Evolutionary conservation across 2,113 vertebrate genomes (phyloP).

Genomic region (Nothobranchius furzeri): DNA sequence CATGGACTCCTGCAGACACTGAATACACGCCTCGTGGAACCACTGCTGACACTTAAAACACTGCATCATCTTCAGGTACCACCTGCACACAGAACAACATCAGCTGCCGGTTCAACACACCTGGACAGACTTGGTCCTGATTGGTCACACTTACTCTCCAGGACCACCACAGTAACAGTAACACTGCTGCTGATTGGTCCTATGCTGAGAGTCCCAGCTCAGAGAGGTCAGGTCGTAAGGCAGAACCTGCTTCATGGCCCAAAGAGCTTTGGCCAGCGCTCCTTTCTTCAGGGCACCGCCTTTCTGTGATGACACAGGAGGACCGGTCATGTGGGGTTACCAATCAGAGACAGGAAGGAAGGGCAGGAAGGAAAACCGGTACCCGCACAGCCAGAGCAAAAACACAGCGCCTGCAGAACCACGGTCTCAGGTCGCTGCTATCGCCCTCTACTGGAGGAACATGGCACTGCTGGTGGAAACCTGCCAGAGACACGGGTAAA

Average conservation of each 20-base stretch:
- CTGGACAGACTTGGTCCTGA: neutral
- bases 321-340: neutral
- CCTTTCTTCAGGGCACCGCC: conserved; percentile 96
- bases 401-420: conserved; percentile 97
- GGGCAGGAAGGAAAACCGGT: neutral
- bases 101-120: neutral
- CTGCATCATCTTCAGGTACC: conserved; percentile 98
- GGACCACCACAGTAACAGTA: conserved; percentile 95
- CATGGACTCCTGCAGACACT: conserved; percentile 93
- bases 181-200: conserved; percentile 96
- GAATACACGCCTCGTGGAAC: conserved; percentile 98
- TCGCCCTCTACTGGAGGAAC: conserved; percentile 83
- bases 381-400: conserved; percentile 84
- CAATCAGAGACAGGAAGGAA: too few relatives aligned
- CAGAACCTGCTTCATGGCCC: conserved; percentile 92
- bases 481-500: conserved; percentile 62
- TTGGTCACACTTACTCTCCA: conserved; percentile 86
- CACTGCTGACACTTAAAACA: conserved; percentile 92
- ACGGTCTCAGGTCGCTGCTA: conserved; percentile 74
- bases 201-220: conserved; percentile 90
- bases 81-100: conserved; percentile 79
- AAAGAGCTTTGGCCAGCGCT: conserved; percentile 87
- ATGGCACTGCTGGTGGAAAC: conserved; percentile 96
- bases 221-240: conserved; percentile 86
- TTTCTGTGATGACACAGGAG: conserved; percentile 78